Base-by-base conservation (phyloP, 1,140 invertebrate species). In the Papilio helenus region DNA sequence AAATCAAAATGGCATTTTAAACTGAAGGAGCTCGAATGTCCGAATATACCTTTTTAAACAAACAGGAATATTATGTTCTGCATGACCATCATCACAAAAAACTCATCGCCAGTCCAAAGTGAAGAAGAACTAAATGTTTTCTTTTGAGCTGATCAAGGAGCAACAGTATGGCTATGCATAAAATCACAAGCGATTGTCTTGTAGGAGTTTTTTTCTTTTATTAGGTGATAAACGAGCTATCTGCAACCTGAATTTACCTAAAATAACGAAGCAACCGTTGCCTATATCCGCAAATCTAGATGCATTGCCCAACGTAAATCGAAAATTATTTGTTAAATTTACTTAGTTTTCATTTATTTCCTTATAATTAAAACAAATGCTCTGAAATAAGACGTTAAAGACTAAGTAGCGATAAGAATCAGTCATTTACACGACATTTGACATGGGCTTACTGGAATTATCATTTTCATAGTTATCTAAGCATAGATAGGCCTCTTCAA, bases 391-490 rank as follows among this genome's bases (percentile, higher is more conserved):
- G 34, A 72, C 9, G 20, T 72, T 72, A 39, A 51, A 58, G 46
- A 34, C 16, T 26, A 20, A 26, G 55, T 65, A 65, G 61, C n/a
- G 76, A 77, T 77, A 42, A 77, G n/a, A 77, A 20, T 39, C 18
- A 77, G n/a, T 77, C 18, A 65, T 26, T 49, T 74, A 49, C 72
- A 74, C 42, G 76, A 77, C 76, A 61, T 77, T 77, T 77, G 76
- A 77, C 76, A 77, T 23, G 55, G 55, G 29, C 76, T 77, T 61
- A 65, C 51, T 23, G 18, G 55, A 65, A 61, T 77, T 77, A 77
- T 77, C 76, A 77, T 42, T 44, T 61, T 49, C 34, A 61, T 65
- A 65, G 51, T 61, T 77, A 77, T 77, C 76, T 39, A 42, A 61
- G 49, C 2, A 20, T 8, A 42, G 55, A 42, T 61, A 61, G 55